Base-by-base conservation (phyloP, 2,888 invertebrate species). In the Conops quadrifasciatus region DNA sequence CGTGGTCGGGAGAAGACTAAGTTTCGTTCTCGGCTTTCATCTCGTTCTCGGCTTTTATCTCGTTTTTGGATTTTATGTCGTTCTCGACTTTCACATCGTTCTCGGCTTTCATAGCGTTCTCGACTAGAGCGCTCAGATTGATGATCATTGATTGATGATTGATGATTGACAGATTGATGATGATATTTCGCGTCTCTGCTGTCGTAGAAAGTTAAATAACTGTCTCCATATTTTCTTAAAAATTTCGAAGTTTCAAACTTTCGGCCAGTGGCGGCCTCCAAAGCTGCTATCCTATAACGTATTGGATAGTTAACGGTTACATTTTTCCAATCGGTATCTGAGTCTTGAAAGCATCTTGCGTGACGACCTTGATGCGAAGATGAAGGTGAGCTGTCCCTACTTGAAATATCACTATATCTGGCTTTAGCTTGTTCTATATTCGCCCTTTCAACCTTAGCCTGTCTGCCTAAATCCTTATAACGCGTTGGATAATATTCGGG, bases 251-350 rank as follows among this genome's bases (percentile, higher is more conserved):
- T 47, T 11, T 45, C 13, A 53, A 66, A 66, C 66, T 68, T 68
- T 49, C 19, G 21, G 1, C 24, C 47, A 7, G 60, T 11, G 3
- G n/a, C 49, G 28, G 49, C 51, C 45, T 67, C 45, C 16, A 28
- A 5, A 15, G 67, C 67, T 67, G 58, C 67, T 24, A 58, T 45
- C 36, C 62, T 49, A 53, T 68, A 51, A 53, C 62, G 60, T 11
- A 51, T 49, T 0, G 68, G 68, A 62, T 68, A 68, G 24, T 68
- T 68, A 16, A 4, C 28, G 3, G 24, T 67, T n/a, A 56, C 58
- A 43, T 36, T 24, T 19, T 16, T 49, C 62, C 60, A 68, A 21
- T 62, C 36, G 2, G 36, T 19, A 36, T 36, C 36, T 7, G 68
- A 59, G 43, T 67, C 67, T 11, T 28, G n/a, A 9, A 21, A 24